Base-by-base conservation (phyloP, 1,140 invertebrate genomes). In the Formica selysi region DNA sequence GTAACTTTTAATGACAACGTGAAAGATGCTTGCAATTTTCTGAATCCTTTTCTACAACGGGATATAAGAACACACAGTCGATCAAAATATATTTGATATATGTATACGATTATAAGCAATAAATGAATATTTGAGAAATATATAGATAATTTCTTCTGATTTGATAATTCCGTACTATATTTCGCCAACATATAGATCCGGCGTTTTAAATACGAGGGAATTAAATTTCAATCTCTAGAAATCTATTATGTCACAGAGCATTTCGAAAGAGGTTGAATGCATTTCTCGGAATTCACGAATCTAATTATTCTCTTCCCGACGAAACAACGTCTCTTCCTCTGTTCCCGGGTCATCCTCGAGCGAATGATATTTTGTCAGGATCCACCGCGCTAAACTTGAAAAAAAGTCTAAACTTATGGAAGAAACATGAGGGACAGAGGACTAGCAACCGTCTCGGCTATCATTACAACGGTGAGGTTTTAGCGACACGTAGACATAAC, bases 401-500 rank as follows among this genome's bases (percentile, higher is more conserved):
- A 76, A 76, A 71, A 68, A 51, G 29, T 26, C 16, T 26, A 19
- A 76, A 86, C 32, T 48, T 2, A 38, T 36, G 38, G 48, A 64
- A 3, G 41, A 44, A 29, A 73, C 22, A 29, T 6, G 61, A 19
- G 26, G 32, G 65, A 54, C n/a, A 32, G 8, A 8, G n/a, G n/a
- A 8, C n/a, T n/a, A 36, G 5, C 36, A 8, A 4, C 41, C 26
- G 41, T 41, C 13, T 61, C 6, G 13, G 36, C 32, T 54, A 16
- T 70, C 70, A 36, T 65, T 78, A 79, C 61, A 54, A 44, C n/a
- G 22, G 26, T 13, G 51, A 26, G 13, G 26, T 85, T 22, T 38
- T 22, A 76, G 38, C 48, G 41, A 86, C 68, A 76, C 44, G 38
- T 44, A 57, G 78, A 84, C 78, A 61, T 81, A 86, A 81, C 57